phyloP scores from a whole-genome alignment of 1,140 invertebrate genomes.

The Epicauta chinensis region DNA sequence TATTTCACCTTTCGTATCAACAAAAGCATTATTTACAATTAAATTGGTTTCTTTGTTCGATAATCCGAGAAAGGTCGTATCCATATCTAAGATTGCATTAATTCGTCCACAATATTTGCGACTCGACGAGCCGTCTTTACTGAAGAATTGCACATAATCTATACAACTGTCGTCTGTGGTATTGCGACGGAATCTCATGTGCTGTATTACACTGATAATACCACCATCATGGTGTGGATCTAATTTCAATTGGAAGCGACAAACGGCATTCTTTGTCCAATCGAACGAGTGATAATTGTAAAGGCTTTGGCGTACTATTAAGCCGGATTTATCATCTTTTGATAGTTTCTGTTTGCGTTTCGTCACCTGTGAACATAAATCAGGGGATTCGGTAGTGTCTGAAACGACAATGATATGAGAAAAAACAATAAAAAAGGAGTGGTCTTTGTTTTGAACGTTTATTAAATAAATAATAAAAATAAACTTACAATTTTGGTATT shows the following conservation, averaged over 20 bases:
- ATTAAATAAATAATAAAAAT: neutral
- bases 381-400: constrained; percentile 10
- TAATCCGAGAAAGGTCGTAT: constrained; percentile 6
- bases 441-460: neutral
- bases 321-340: constrained; percentile 7
- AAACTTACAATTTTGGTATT: neutral
- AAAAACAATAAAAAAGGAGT: neutral
- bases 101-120: constrained; percentile 17
- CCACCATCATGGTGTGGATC: constrained; percentile 8
- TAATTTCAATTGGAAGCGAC: constrained; percentile 18
- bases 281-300: constrained; percentile 6
- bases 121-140: constrained; percentile 19
- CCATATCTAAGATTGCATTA: constrained; percentile 16
- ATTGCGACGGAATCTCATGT: constrained; percentile 21
- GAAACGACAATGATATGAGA: constrained; percentile 12
- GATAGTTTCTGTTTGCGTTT: constrained; percentile 17
- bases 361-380: constrained; percentile 18
- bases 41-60: neutral
- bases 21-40: constrained; percentile 8
- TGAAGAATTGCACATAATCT: constrained; percentile 22
- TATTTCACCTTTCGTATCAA: constrained; percentile 13
- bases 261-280: constrained; percentile 16
- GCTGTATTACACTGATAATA: constrained; percentile 22
- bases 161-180: constrained; percentile 21
- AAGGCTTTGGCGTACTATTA: constrained; percentile 10